phyloP scores from a whole-genome alignment of 2,113 vertebrate genomes.

The Accipiter cooperii region DNA sequence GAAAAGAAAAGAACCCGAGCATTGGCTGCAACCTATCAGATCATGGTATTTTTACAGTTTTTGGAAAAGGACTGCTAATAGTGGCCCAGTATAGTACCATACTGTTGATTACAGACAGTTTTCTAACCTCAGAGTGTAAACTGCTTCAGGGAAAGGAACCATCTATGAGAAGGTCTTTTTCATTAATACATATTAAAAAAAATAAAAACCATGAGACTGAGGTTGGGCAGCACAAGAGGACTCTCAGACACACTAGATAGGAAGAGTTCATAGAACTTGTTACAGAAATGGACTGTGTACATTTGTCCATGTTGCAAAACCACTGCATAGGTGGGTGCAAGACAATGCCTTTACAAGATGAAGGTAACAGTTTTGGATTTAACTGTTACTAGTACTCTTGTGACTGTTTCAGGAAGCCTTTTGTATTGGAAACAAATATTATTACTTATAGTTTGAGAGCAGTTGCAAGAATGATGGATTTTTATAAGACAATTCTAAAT shows the following conservation, averaged over 20 bases:
- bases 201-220: background rate
- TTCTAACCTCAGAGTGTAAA: background rate
- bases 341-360: background rate
- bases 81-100: background rate
- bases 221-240: background rate
- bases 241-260: background rate
- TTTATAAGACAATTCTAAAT: background rate
- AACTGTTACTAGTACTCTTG: background rate
- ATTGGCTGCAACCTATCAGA: background rate
- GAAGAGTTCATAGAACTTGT: background rate
- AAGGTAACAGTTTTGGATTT: background rate
- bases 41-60: background rate
- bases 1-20: fast-evolving
- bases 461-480: background rate
- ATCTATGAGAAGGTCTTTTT: background rate
- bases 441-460: background rate
- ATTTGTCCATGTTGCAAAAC: background rate
- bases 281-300: background rate
- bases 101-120: background rate
- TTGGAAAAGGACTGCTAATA: background rate
- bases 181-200: background rate
- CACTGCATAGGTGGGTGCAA: background rate
- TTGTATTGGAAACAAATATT: background rate
- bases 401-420: background rate
- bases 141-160: background rate